phyloP scores from a whole-genome alignment of 2,113 vertebrate species.

The Silurus glanis region DNA sequence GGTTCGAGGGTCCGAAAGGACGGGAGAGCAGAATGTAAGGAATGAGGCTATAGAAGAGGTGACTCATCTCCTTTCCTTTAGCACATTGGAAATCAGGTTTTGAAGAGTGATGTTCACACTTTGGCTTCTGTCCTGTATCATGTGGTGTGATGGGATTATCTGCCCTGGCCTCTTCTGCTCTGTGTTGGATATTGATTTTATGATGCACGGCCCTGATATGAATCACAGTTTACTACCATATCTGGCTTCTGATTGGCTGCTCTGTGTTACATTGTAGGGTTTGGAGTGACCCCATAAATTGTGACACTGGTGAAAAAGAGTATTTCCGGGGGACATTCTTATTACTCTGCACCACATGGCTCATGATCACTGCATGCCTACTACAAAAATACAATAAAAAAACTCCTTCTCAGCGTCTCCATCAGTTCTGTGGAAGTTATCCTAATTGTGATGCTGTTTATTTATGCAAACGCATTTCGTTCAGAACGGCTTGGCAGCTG shows the following conservation, averaged over 20 bases:
- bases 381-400: not conserved
- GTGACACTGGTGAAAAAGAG: not conserved
- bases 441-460: not conserved
- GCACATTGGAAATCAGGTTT: not conserved
- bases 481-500: not conserved
- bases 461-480: not conserved
- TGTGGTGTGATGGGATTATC: not conserved
- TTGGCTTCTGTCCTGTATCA: not conserved
- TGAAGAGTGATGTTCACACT: constrained; percentile 12
- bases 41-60: too few relatives aligned
- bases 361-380: too few relatives aligned
- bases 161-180: not conserved
- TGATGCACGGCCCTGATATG: not conserved
- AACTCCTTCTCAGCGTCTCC: not conserved
- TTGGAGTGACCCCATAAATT: constrained; percentile 32
- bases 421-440: not conserved
- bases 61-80: not conserved
- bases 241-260: not conserved
- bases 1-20: not conserved
- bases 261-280: not conserved
- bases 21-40: not conserved
- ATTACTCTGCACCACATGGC: not conserved
- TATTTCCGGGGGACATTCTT: not conserved
- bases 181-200: constrained; percentile 20
- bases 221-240: not conserved